phyloP scores from a whole-genome alignment of 2,888 invertebrate genomes.

The Sympetrum striolatum region DNA sequence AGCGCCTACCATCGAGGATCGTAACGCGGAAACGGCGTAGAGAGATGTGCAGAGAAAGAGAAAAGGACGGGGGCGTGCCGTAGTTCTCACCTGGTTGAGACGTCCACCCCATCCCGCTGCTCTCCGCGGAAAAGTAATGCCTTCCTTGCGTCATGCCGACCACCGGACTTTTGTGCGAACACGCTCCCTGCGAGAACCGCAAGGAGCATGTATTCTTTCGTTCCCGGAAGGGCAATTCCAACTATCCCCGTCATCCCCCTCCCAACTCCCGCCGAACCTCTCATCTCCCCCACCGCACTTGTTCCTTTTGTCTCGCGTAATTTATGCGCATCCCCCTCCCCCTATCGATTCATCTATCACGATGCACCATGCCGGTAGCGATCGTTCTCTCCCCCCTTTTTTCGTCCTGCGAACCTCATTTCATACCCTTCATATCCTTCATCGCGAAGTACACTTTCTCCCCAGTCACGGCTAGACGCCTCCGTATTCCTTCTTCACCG shows the following conservation, averaged over 20 bases:
- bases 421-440: neutral
- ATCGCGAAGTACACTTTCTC: neutral
- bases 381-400: neutral
- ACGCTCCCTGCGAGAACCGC: neutral
- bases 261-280: neutral
- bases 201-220: neutral
- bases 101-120: neutral
- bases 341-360: slow-evolving; percentile 36
- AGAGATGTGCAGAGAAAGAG: neutral
- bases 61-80: neutral
- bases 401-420: neutral
- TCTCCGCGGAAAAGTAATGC: slow-evolving; percentile 13
- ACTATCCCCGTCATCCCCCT: neutral
- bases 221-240: slow-evolving; percentile 23
- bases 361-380: slow-evolving; percentile 22
- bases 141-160: slow-evolving; percentile 25
- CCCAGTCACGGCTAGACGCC: neutral
- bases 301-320: slow-evolving; percentile 12
- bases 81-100: slow-evolving; percentile 29
- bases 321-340: neutral
- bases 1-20: neutral
- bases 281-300: neutral
- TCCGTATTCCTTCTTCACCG: neutral
- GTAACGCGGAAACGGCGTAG: neutral
- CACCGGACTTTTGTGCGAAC: slow-evolving; percentile 34